Evolutionary conservation across 2,113 vertebrate species (phyloP), one percentile per base, ranked within the genome.

Genomic region (Irena cyanogastra): DNA sequence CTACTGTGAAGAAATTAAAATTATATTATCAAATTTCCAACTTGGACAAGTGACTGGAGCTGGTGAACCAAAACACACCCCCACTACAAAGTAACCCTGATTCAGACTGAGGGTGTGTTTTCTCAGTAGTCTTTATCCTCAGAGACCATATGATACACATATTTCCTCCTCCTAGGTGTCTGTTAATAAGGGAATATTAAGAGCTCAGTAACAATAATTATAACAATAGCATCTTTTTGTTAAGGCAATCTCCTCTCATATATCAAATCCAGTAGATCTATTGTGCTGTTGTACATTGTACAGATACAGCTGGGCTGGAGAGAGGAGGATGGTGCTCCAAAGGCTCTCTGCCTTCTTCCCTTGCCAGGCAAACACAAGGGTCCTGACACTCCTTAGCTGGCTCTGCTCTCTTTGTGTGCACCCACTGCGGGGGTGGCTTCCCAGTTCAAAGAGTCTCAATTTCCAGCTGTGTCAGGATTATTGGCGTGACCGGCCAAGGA

Each of bases 221-320:
- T 2, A 71, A 2, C 11, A 91, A 71, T 19, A 54, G 8, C 15
- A 77, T 28, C 9, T 30, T 90, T 79, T 45, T 83, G 27, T 47
- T 83, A 93, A 66, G 59, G 1, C 3, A 45, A 37, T 59, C 19
- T 70, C 19, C 8, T 26, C 13, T 94, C 22, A 9, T 20, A 4
- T 20, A 9, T 44, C 27, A 7, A 8, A 31, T 35, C 15, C 75
- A 70, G 39, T 23, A 0, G 0, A 47, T 18, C 13, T 59, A 2
- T 65, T 44, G 54, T 54, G 57, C n/a, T 57, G 31, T 30, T 49
- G 50, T 42, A 68, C 26, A 20, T 65, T 57, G 27, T 50, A 52
- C 50, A 86, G 63, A 42, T 28, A 69, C 16, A 75, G 35, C n/a
- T 65, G 28, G 19, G 28, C 53, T 81, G 47, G 61, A 47, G 82